These are phyloP conservation scores for Tokudaia muenninki DNA, from an alignment of 2,797 vertebrate genomes.

Conservation along the genomic window DNA sequence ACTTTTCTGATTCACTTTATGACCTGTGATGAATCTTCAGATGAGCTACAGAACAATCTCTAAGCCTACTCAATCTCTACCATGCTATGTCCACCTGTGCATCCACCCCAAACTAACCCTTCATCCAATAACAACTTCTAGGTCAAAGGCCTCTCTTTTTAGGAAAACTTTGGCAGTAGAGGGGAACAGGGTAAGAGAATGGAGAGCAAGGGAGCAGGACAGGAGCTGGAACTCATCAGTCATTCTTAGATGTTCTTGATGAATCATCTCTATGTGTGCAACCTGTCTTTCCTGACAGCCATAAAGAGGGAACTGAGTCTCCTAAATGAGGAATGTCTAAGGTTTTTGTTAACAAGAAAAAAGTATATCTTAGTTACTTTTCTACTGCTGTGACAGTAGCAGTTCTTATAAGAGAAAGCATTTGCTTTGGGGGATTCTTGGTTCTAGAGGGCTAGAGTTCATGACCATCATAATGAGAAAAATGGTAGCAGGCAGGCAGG, in stretches of 20 bases:
- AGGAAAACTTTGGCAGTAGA: neutral
- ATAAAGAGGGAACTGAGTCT: neutral
- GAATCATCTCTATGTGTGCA: neutral
- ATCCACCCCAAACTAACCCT: neutral
- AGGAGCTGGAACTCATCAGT: neutral
- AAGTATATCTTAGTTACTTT: neutral
- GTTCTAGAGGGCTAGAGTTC: neutral
- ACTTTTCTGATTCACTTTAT: neutral
- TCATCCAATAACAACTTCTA: neutral
- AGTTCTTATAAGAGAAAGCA: neutral
- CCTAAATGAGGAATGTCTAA: neutral
- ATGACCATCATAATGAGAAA: neutral
- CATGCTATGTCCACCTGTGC: neutral
- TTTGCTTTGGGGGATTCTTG: neutral
- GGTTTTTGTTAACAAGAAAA: neutral
- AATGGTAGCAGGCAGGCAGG: neutral
- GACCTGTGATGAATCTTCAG: neutral
- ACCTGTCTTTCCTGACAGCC: neutral
- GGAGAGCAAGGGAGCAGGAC: no score
- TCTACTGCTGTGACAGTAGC: neutral
- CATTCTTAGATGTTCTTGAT: neutral
- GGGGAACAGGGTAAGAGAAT: no score
- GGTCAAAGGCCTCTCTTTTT: neutral
- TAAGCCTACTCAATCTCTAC: neutral
- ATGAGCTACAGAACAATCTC: neutral